Evolutionary conservation across 2,888 invertebrate species (phyloP).

Genomic region (Lasioglossum leucozonium): DNA sequence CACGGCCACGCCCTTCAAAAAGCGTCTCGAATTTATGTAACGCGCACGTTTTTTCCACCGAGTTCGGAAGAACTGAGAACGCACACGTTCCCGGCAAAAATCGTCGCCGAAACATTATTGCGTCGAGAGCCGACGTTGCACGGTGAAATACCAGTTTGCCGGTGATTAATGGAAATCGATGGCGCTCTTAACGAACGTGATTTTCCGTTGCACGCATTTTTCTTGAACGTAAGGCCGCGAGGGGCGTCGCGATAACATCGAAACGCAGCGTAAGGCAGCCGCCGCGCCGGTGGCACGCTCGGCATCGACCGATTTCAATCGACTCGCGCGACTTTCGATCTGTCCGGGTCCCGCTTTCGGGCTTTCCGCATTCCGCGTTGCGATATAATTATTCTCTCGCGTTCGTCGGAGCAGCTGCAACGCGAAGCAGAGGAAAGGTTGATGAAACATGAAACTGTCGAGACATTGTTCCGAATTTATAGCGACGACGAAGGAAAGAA

Average conservation of each 20-base stretch:
- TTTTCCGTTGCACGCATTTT: slow-evolving; percentile 21
- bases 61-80: no score
- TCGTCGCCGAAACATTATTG: background rate
- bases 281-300: background rate
- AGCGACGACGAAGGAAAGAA: background rate
- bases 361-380: slow-evolving; percentile 2
- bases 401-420: background rate
- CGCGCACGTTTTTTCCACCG: no score
- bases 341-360: background rate
- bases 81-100: background rate
- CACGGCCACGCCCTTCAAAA: background rate
- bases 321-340: slow-evolving; percentile 4
- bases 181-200: slow-evolving; percentile 18
- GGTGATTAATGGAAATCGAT: slow-evolving; percentile 55
- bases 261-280: background rate
- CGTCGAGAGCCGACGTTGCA: background rate
- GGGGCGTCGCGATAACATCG: slow-evolving; percentile 15
- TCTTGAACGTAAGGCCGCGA: background rate
- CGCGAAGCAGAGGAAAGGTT: no score
- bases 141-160: background rate
- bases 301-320: background rate
- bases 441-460: background rate
- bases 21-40: background rate
- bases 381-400: background rate
- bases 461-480: background rate